Evolutionary conservation across 2,113 vertebrate genomes (phyloP).

Genomic region (Geococcyx californianus): DNA sequence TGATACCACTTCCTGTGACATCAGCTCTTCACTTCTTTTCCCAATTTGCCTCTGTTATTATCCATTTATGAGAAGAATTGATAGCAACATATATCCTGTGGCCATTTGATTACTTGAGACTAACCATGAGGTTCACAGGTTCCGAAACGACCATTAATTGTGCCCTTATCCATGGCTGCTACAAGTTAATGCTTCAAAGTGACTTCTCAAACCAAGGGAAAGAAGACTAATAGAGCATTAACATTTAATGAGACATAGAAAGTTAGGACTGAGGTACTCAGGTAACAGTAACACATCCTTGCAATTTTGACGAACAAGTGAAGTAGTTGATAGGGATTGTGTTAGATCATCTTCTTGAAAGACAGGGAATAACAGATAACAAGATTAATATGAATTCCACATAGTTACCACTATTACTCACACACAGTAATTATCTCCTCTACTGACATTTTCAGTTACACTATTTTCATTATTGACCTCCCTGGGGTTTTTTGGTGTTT

Average conservation of each 20-base stretch:
- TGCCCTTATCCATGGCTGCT: neutral
- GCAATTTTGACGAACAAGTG: neutral
- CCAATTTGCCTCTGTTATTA: neutral
- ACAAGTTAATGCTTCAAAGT: neutral
- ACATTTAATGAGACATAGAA: neutral
- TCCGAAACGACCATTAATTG: neutral
- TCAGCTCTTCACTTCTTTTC: neutral
- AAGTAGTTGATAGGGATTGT: neutral
- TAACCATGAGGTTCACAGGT: neutral
- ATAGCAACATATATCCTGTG: neutral
- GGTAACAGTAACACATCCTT: fast-evolving
- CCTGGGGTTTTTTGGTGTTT: neutral
- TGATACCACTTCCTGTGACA: neutral
- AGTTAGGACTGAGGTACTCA: neutral
- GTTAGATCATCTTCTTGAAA: neutral
- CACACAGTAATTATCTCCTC: neutral
- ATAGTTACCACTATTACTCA: neutral
- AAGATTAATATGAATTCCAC: neutral
- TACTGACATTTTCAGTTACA: neutral
- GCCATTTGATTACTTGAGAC: neutral
- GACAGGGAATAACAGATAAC: neutral
- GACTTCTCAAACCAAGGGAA: neutral
- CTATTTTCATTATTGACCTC: neutral
- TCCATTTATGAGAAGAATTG: neutral
- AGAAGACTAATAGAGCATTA: neutral